phyloP scores from a whole-genome alignment of 2,888 invertebrate species.

The Notodonta dromedarius region DNA sequence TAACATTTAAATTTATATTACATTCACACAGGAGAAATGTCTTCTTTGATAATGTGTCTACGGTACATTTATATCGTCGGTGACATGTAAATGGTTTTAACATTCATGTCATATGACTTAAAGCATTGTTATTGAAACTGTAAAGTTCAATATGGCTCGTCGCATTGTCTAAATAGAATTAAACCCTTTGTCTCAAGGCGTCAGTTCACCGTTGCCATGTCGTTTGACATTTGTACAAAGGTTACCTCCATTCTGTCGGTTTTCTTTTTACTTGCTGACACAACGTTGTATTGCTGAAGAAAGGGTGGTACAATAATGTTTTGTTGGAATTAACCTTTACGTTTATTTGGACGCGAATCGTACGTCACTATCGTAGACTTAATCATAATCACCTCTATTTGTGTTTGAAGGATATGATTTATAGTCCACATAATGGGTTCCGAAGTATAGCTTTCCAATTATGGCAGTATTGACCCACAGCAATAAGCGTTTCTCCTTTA shows the following conservation, averaged over 20 bases:
- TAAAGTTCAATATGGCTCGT: constrained; percentile 62
- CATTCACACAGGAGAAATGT: constrained; percentile 66
- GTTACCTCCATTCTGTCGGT: constrained; percentile 72
- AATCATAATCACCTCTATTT: constrained; percentile 13
- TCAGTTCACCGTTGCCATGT: constrained; percentile 66
- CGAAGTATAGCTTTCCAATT: constrained; percentile 30
- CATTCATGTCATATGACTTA: constrained; percentile 42
- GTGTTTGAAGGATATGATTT: constrained; percentile 18
- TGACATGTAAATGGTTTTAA: constrained; percentile 54
- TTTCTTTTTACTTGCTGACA: constrained; percentile 77
- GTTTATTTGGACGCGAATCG: constrained; percentile 38
- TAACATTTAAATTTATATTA: constrained; percentile 74
- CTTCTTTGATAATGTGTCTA: constrained; percentile 63
- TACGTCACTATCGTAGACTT: constrained; percentile 19
- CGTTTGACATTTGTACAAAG: constrained; percentile 81
- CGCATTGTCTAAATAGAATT: constrained; percentile 59
- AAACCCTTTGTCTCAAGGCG: constrained; percentile 82
- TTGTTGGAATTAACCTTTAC: constrained; percentile 67
- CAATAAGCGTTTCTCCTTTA: constrained; percentile 34
- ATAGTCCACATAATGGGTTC: constrained; percentile 23
- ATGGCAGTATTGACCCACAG: constrained; percentile 34
- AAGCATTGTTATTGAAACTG: constrained; percentile 47
- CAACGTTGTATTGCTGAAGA: constrained; percentile 67
- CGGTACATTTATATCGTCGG: constrained; percentile 60
- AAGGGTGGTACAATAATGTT: constrained; percentile 74